Conservation (phyloP, 1,140 invertebrate genomes). For the Cyrtorhinus lividipennis region DNA sequence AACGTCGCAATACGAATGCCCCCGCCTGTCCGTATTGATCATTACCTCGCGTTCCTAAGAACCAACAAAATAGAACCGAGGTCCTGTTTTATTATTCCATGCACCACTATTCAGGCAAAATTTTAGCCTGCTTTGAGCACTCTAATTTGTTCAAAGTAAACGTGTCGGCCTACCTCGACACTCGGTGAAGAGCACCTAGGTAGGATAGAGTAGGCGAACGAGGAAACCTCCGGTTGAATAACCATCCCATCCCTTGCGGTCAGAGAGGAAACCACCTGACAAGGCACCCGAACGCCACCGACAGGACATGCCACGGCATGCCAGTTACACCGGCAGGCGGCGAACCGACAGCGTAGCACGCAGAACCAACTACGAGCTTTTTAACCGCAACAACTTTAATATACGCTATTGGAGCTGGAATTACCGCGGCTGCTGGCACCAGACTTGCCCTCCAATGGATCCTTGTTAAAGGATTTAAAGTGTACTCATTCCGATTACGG, state of each 20-base stretch:
- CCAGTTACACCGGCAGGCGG: slow-evolving; percentile 35
- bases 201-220: slow-evolving; percentile 29
- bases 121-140: slow-evolving; percentile 60
- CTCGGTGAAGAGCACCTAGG: slow-evolving; percentile 22
- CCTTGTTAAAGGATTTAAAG: slow-evolving; percentile 78
- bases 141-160: slow-evolving; percentile 74
- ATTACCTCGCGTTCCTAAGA: slow-evolving; percentile 54
- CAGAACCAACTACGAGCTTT: slow-evolving; percentile 58
- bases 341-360: slow-evolving; percentile 44
- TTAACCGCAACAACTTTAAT: slow-evolving; percentile 72
- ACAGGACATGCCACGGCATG: slow-evolving; percentile 31
- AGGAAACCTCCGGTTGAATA: background rate
- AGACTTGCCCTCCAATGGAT: slow-evolving; percentile 82
- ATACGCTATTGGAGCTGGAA: slow-evolving; percentile 82
- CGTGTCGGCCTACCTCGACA: slow-evolving; percentile 33
- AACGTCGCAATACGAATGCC: slow-evolving; percentile 57
- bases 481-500: slow-evolving; percentile 79
- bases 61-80: slow-evolving; percentile 58
- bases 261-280: slow-evolving; percentile 24
- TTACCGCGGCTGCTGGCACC: slow-evolving; percentile 81
- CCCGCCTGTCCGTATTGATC: slow-evolving; percentile 60
- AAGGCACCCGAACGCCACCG: slow-evolving; percentile 25
- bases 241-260: too few relatives aligned
- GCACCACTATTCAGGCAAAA: slow-evolving; percentile 54
- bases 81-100: slow-evolving; percentile 73